Percentiles rank a stretch among this genome's conserved stretches.
These are phyloP conservation scores for Chironomus tentans DNA, from an alignment of 2,888 invertebrate genomes.

Conservation along the genomic window DNA sequence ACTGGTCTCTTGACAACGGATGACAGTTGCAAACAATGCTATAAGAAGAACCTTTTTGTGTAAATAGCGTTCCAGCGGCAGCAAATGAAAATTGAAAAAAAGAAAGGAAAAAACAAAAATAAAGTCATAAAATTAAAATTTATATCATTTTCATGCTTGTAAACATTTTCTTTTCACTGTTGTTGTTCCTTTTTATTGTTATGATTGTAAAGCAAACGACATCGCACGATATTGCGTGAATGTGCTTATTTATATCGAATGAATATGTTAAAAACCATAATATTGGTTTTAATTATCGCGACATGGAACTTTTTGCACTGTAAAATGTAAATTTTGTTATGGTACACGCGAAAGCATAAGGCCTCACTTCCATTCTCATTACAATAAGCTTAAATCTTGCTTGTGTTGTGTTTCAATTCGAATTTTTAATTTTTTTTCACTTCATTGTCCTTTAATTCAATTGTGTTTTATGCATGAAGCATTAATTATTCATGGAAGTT, in stretches of 20 bases:
- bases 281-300: slow-evolving; percentile 22
- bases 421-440: too few relatives aligned
- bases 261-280: slow-evolving; percentile 7
- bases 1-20: slow-evolving; percentile 3
- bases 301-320: neutral
- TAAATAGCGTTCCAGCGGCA: too few relatives aligned
- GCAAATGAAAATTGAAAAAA: neutral
- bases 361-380: too few relatives aligned
- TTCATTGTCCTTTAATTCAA: too few relatives aligned
- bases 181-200: neutral
- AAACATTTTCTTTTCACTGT: neutral
- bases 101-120: neutral
- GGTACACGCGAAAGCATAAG: too few relatives aligned
- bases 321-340: too few relatives aligned
- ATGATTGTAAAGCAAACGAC: neutral
- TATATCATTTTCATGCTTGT: slow-evolving; percentile 9
- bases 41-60: slow-evolving; percentile 1
- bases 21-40: slow-evolving; percentile 3
- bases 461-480: too few relatives aligned
- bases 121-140: slow-evolving; percentile 21
- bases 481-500: too few relatives aligned
- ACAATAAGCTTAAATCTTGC: too few relatives aligned
- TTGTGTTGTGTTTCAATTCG: too few relatives aligned
- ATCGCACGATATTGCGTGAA: too few relatives aligned
- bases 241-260: neutral